These are phyloP conservation scores for Neoseiulus cucumeris DNA, from an alignment of 1,140 invertebrate genomes.

Conservation along the genomic window DNA sequence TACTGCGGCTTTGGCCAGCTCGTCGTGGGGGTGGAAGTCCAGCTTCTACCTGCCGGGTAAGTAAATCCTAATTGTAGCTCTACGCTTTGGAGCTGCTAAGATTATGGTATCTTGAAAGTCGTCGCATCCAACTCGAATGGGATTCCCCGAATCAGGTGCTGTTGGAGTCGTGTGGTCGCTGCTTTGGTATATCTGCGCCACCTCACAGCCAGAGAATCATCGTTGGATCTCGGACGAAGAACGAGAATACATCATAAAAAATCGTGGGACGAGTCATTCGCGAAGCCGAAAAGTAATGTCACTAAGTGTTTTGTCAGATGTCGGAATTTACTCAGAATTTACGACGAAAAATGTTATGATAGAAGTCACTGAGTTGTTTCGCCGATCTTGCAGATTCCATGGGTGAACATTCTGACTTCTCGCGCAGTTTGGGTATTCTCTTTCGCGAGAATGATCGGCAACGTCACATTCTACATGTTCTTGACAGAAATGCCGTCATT, in stretches of 20 bases:
- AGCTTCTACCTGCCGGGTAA: slow-evolving; percentile 46
- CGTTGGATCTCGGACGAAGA: slow-evolving; percentile 9
- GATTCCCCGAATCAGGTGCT: not conserved
- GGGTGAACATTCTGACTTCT: not conserved
- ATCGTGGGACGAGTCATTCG: not conserved
- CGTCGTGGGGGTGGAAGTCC: slow-evolving; percentile 40
- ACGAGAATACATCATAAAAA: not conserved
- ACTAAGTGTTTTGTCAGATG: no score
- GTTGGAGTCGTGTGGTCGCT: not conserved
- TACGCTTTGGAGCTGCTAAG: no score
- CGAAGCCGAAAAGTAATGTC: not conserved
- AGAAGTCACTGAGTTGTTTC: no score
- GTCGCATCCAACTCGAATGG: no score
- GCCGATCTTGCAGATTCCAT: not conserved
- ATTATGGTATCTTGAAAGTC: no score
- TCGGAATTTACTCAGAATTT: no score
- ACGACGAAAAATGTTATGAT: no score
- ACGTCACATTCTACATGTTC: not conserved
- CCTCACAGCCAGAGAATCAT: not conserved
- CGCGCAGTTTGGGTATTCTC: not conserved
- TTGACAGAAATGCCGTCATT: not conserved
- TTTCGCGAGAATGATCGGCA: not conserved
- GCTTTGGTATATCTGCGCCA: not conserved
- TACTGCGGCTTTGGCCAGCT: slow-evolving; percentile 23
- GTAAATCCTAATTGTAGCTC: no score